Conservation (phyloP, 1,140 invertebrate species). For the Coptotermes formosanus region DNA sequence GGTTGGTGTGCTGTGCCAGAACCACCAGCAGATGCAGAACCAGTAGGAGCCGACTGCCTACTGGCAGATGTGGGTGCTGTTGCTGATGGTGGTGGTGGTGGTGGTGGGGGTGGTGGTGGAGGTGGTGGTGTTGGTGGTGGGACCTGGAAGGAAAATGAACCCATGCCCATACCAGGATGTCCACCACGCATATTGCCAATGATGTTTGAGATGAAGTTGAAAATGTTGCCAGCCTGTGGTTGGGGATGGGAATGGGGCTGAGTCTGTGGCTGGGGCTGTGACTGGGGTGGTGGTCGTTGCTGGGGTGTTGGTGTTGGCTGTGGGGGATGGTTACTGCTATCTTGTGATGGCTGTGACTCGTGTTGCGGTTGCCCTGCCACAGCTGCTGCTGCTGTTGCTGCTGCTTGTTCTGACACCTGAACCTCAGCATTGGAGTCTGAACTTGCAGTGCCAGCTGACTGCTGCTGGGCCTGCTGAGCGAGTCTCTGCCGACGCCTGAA, state of each 20-base stretch:
- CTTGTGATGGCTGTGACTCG: neutral
- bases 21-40: neutral
- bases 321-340: neutral
- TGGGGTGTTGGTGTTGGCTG: neutral
- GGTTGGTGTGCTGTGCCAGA: neutral
- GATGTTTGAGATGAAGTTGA: neutral
- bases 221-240: neutral
- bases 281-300: neutral
- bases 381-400: neutral
- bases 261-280: neutral
- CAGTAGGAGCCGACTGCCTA: neutral
- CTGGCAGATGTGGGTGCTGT: neutral
- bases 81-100: no score
- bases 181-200: conserved; percentile 4
- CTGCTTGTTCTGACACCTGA: neutral
- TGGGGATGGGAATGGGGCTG: conserved; percentile 14
- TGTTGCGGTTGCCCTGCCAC: conserved; percentile 15
- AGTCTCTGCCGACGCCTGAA: conserved; percentile 10
- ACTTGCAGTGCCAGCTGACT: conserved; percentile 3
- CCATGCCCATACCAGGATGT: neutral
- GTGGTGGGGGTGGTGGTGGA: neutral
- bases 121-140: neutral
- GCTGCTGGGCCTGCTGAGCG: conserved; percentile 10
- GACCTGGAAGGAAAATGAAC: conserved; percentile 3
- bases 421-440: neutral